Conservation (phyloP, 2,797 vertebrate species). For the Euphonia xanthogaster region DNA sequence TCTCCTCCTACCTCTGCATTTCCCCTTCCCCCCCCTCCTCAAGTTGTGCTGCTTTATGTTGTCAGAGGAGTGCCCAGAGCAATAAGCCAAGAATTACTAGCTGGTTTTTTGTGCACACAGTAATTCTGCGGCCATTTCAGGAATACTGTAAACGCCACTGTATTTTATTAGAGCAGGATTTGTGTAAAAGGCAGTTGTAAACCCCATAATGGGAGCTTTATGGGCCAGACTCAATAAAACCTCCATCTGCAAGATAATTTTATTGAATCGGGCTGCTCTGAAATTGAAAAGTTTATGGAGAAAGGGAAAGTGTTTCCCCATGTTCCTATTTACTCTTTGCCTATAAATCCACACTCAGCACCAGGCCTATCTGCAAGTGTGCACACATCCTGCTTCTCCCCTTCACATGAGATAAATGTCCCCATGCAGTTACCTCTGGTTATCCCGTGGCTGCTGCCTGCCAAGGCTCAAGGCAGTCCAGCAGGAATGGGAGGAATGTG, state of each 20-base stretch:
- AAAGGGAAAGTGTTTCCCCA: constrained; percentile 14
- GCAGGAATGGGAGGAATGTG: accelerated
- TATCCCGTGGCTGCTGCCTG: not conserved
- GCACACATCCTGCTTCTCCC: not conserved
- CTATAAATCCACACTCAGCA: not conserved
- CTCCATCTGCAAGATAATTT: constrained; percentile 45
- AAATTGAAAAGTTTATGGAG: constrained; percentile 60
- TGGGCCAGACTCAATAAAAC: constrained; percentile 49
- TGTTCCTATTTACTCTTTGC: constrained; percentile 22
- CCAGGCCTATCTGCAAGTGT: not conserved
- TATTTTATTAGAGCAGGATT: constrained; percentile 53
- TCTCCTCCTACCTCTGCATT: not conserved
- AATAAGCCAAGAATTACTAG: constrained; percentile 9
- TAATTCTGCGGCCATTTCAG: constrained; percentile 4
- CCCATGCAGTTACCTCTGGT: not conserved
- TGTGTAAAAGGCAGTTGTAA: constrained; percentile 48
- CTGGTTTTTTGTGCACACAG: not conserved
- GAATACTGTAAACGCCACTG: constrained; percentile 52
- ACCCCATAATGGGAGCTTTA: constrained; percentile 30
- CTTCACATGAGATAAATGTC: not conserved
- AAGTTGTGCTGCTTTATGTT: not conserved
- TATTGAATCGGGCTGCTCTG: constrained; percentile 27
- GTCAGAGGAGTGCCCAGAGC: not conserved
- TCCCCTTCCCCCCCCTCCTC: accelerated
- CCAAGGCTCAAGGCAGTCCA: not conserved